Evolutionary conservation across 2,888 invertebrate genomes (phyloP), one percentile per base, ranked within the genome.

Genomic region (Idaea straminata): DNA sequence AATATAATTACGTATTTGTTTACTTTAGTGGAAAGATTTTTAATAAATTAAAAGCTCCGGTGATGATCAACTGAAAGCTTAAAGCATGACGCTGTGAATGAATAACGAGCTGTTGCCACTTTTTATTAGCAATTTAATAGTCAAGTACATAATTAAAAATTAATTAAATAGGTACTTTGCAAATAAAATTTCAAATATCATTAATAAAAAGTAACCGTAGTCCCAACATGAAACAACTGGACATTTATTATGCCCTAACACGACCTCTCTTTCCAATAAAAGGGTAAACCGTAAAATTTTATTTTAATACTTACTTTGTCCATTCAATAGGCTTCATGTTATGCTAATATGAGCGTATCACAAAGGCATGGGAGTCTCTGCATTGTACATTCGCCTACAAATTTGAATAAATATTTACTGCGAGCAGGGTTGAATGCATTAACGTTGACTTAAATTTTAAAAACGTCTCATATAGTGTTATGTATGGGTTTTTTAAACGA

Each of bases 391-490:
- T 86, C 83, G 83, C 85, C 87, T 87, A 90, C 87, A 89, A 89
- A 91, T 92, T 91, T 90, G 83, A 90, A 92, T 91, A 91, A 89
- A 88, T 87, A 91, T 88, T 88, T 88, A 91, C 88, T 86, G 87
- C 87, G 86, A 88, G 87, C 88, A 84, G 87, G 83, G 84, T 81
- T 84, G 84, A 88, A 90, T 84, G 86, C 92, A 91, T 91, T 91
- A 91, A 83, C 79, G 90, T 87, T 87, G 90, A 82, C 84, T 91
- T 92, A 92, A 91, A 92, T 92, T 92, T 89, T 88, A 90, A 92
- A 92, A 92, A 92, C 83, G 92, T 92, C 92, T 83, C 91, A 85
- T 91, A 88, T 84, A 92, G 85, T 85, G 90, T 91, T 88, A 92
- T 91, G 85, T 91, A 92, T 91, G 92, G 87, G 84, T 85, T 87